Evolutionary conservation across 2,113 vertebrate genomes (phyloP), one percentile per base, ranked within the genome.

Genomic region (Phyllostomus hastatus): DNA sequence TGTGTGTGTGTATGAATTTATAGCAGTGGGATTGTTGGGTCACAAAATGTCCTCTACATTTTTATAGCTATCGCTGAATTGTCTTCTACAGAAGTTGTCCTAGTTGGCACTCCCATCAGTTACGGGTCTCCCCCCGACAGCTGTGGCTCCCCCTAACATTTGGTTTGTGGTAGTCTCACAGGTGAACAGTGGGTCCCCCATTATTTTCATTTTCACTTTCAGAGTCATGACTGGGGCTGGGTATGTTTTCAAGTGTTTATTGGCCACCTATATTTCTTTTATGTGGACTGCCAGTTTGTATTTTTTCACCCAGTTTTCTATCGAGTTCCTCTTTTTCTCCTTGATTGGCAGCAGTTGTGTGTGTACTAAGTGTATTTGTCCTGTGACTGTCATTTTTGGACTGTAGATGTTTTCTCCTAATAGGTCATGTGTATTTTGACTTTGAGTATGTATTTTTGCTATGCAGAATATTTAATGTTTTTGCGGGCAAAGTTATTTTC

Each of bases 401-500:
- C 20, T 46, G 1, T 64, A 52, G 35, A 20, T 90, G 15, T 81
- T 82, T 94, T 89, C 11, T 75, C 31, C 67, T 57, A 70, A 31
- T 78, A 90, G 59, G 28, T 26, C 28, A 41, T 94, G 89, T 90
- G 31, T 12, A 57, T 83, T 90, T 94, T 75, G 64, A 94, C 31
- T 76, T 82, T 26, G 66, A 48, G 35, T 92, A 52, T 3, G n/a
- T 70, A 43, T 70, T 95, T 85, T 97, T 81, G 35, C 54, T 70
- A 10, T 81, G 66, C 33, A 54, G 61, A 94, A 41, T 72, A 93
- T 70, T 91, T 93, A 72, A 26, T 73, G 83, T 41, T 41, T 94
- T 92, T 81, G 17, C 20, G 35, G 83, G 87, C 15, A 83, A 22
- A 64, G 83, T 85, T 94, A 78, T 91, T 94, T 94, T 80, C 61